Evolutionary conservation across 2,797 vertebrate genomes (phyloP), one percentile per base, ranked within the genome.

Genomic region (Pagetopsis macropterus): DNA sequence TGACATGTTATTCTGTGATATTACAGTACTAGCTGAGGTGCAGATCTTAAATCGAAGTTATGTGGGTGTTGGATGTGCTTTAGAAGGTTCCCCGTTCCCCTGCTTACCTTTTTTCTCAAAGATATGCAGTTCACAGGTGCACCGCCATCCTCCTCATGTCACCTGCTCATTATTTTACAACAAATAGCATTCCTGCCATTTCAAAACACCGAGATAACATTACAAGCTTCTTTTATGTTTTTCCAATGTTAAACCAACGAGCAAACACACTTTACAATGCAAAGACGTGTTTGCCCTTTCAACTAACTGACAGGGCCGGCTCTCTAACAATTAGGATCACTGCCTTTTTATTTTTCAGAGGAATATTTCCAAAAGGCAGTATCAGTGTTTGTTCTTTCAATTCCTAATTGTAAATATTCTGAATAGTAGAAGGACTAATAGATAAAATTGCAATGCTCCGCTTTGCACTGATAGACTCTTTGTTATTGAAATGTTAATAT

Each of bases 61-160:
- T 79, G 92, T 93, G 87, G 93, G 92, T 65, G 89, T 88, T 90
- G 79, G 78, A 88, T 92, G 86, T 84, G 82, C 87, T 92, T 89
- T 80, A 87, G 74, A 85, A 82, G 76, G 56, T 76, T 85, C 77
- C 90, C 90, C 81, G 4, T n/a, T n/a, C n/a, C n/a, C n/a, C 50
- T 73, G 84, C 37, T 51, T 76, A 61, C 75, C 46, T 73, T 45
- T 78, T 76, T 70, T 76, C 60, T 77, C 68, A 41, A 33, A 65
- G 65, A 82, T 73, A 17, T 60, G 33, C 51, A 73, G 88, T 88
- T 91, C 73, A 89, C 78, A 87, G 75, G 82, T 90, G 84, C 87
- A 65, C 33, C 9, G 4, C 44, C 66, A 74, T 64, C 77, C 78
- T 82, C 71, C 55, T 87, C 80, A 84, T 83, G 64, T 58, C 64